A percentile compares a stretch with the other conserved stretches of the same genome.
Conservation (phyloP, 2,888 invertebrate species). For the Resseliella maxima region DNA sequence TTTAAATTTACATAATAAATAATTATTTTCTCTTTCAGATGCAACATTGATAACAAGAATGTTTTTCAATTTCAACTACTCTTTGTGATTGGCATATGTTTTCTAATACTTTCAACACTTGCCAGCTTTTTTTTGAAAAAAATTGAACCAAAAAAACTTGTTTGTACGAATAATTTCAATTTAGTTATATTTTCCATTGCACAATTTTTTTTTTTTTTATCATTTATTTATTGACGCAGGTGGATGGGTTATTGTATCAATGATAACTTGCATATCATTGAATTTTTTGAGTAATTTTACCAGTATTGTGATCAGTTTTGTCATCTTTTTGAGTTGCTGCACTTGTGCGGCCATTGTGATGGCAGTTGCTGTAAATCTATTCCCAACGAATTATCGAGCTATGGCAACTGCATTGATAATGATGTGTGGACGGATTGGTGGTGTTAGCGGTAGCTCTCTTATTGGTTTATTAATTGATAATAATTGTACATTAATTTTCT, state of each 20-base stretch:
- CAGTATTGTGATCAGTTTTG: background rate
- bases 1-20: background rate
- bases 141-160: background rate
- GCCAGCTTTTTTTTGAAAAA: background rate
- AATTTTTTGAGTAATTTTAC: background rate
- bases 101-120: background rate
- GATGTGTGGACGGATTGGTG: constrained; percentile 66
- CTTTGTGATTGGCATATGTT: background rate
- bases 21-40: background rate
- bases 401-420: constrained; percentile 67
- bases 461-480: constrained; percentile 59
- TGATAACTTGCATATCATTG: background rate
- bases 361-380: background rate
- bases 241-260: background rate
- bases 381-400: constrained; percentile 62
- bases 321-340: background rate
- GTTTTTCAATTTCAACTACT: background rate
- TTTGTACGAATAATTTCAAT: background rate
- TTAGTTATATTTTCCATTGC: no score
- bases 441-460: constrained; percentile 64
- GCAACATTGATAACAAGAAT: constrained; percentile 4
- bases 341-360: background rate
- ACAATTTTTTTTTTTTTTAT: background rate
- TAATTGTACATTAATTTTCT: constrained; percentile 6
- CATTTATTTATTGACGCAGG: no score